phyloP scores from a whole-genome alignment of 2,888 invertebrate species.

The Ochropleura leucogaster region DNA sequence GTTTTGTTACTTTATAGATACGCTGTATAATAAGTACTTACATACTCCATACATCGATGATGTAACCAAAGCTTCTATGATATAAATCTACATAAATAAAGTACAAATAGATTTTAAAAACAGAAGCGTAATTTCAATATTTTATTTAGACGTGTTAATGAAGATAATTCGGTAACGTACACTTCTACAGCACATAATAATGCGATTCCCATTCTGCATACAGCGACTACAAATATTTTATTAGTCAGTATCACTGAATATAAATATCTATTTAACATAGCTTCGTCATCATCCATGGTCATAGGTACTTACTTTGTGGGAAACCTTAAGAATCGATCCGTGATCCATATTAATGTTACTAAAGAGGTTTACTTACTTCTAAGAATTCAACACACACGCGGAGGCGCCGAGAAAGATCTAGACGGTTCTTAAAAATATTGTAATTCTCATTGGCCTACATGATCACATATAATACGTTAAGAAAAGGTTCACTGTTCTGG shows the following conservation, averaged over 20 bases:
- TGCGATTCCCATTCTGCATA: slow-evolving; percentile 52
- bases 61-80: neutral
- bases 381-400: neutral
- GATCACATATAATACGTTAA: too few species aligned
- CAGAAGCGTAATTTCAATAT: slow-evolving; percentile 6
- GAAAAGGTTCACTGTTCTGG: too few species aligned
- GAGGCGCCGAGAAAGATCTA: too few species aligned
- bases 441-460: too few species aligned
- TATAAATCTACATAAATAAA: neutral
- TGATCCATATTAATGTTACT: slow-evolving; percentile 35
- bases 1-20: too few species aligned
- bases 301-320: slow-evolving; percentile 37
- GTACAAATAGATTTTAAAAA: neutral
- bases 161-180: slow-evolving; percentile 35
- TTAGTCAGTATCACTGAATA: slow-evolving; percentile 46
- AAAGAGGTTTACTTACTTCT: slow-evolving; percentile 9
- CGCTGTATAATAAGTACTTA: too few species aligned
- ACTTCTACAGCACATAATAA: slow-evolving; percentile 34
- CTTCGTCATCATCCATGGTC: slow-evolving; percentile 9
- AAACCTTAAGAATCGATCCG: slow-evolving; percentile 31
- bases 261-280: slow-evolving; percentile 45
- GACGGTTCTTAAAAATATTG: too few species aligned
- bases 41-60: neutral
- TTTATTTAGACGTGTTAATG: slow-evolving; percentile 21
- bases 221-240: slow-evolving; percentile 34